Base-by-base conservation (phyloP, 2,113 vertebrate species). In the Prietella phreatophila region DNA sequence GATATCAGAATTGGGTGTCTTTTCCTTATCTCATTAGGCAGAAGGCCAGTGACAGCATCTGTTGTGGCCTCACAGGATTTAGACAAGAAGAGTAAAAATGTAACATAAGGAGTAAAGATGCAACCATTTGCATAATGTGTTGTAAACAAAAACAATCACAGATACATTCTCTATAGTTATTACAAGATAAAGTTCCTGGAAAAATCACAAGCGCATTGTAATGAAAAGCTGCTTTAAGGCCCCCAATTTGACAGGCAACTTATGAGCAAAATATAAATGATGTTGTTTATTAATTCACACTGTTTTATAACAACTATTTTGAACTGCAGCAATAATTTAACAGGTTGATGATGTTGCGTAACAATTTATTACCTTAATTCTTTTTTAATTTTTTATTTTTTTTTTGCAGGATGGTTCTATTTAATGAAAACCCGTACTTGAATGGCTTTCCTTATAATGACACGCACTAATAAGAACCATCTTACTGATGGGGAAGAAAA, bases 401-500 rank as follows among this genome's bases (percentile, higher is more conserved):
- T 82, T 42, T 30, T 67, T 50, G 39, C 42, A 67, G 42, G 3
- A 20, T 69, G 42, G 7, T 4, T 4, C 42, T 69, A n/a, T 71
- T 71, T 71, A 84, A 84, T 71, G 65, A 56, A 71, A 84, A 19
- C 65, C 39, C 39, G 33, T 56, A 30, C 76, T 80, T 30, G 27
- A 55, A 55, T 30, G 76, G 33, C 36, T 61, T 82, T 42, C 56
- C 61, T 71, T 67, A 80, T 39, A 61, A 60, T 4, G 58, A 20
- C 76, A 63, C 19, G 53, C 69, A 33, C 87, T 87, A 87, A 87
- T 76, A 76, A 65, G 81, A 87, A 83, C 69, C 86, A 83, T 83
- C 55, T 84, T 56, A 63, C 60, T 56, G 82, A 84, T 61, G 82
- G 71, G 82, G 83, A 79, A 84, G 87, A 88, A 88, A 87, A 83